These are phyloP conservation scores for Leptobrachium leishanense DNA, from an alignment of 2,113 vertebrate genomes.

Conservation along the genomic window DNA sequence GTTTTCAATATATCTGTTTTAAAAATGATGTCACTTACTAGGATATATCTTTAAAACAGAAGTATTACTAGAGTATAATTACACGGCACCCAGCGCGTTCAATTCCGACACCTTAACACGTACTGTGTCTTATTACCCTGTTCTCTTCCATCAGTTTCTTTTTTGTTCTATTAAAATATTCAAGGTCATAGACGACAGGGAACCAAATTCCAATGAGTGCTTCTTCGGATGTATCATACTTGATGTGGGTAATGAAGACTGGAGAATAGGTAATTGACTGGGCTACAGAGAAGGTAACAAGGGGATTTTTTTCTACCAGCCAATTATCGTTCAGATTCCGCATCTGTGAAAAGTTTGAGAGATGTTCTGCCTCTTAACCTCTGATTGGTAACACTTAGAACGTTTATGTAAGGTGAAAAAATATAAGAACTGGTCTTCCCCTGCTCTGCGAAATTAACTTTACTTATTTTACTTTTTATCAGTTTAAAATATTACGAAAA, in stretches of 20 bases:
- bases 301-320: conserved; percentile 22
- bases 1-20: too few species aligned
- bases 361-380: conserved; percentile 21
- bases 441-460: background rate
- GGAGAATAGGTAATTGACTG: conserved; percentile 41
- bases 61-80: background rate
- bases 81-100: background rate
- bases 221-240: conserved; percentile 37
- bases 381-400: background rate
- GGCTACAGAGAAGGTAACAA: conserved; percentile 19
- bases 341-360: conserved; percentile 18
- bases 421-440: background rate
- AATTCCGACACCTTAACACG: too few species aligned
- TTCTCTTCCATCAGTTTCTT: conserved; percentile 7
- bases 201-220: conserved; percentile 20
- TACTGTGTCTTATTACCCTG: conserved; percentile 17
- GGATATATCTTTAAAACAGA: background rate
- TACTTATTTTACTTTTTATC: background rate
- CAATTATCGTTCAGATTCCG: conserved; percentile 25
- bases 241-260: conserved; percentile 42
- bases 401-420: conserved; percentile 9
- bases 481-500: too few species aligned
- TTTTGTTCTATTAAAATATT: conserved; percentile 21
- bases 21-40: too few species aligned
- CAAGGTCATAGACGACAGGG: conserved; percentile 32